Conservation (phyloP, 2,888 invertebrate species). For the Meghimatium bilineatum region DNA sequence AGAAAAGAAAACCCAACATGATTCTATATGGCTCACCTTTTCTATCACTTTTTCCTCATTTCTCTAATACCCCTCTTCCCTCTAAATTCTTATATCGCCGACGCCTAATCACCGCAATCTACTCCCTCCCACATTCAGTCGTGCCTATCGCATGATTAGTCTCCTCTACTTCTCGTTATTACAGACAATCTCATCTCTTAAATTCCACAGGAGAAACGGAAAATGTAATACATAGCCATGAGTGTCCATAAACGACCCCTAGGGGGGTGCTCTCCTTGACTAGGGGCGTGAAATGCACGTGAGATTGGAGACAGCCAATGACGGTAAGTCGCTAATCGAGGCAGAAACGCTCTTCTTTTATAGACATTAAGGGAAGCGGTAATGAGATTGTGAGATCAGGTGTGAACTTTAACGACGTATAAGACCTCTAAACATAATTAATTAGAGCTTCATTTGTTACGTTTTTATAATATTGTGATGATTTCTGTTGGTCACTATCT, state of each 20-base stretch:
- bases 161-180: background rate
- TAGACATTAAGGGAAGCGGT: slow-evolving; percentile 25
- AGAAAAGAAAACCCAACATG: no score
- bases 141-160: background rate
- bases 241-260: background rate
- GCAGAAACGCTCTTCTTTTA: slow-evolving; percentile 26
- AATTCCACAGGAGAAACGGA: background rate
- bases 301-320: slow-evolving; percentile 16
- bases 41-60: no score
- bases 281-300: slow-evolving; percentile 31
- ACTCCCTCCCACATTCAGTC: background rate
- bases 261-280: background rate
- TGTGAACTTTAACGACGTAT: no score
- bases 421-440: no score
- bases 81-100: background rate
- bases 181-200: background rate
- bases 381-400: slow-evolving; percentile 1
- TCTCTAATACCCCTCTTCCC: no score
- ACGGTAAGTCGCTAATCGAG: slow-evolving; percentile 35
- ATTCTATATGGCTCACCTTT: no score
- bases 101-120: background rate
- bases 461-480: no score
- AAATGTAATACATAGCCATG: background rate
- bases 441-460: no score
- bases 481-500: no score